Evolutionary conservation across 2,888 invertebrate species (phyloP).

Genomic region (Xylocampa areola): DNA sequence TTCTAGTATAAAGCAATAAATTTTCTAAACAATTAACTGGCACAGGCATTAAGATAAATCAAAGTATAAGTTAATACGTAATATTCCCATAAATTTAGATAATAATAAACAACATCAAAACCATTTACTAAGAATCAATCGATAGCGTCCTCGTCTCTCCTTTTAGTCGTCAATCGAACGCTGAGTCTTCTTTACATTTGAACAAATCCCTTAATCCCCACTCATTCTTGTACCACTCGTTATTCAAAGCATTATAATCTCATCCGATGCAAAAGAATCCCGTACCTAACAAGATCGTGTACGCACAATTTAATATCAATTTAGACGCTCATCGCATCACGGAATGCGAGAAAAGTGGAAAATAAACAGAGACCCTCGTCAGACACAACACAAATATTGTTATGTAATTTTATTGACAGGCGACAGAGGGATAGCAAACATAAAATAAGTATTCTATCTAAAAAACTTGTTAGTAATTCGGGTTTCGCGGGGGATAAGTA

Average conservation of each 20-base stretch:
- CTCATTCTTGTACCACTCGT: not conserved
- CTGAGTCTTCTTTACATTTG: not conserved
- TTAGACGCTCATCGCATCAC: slow-evolving; percentile 26
- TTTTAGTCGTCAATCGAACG: too few species aligned
- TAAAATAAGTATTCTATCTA: not conserved
- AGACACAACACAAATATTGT: slow-evolving; percentile 28
- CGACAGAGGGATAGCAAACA: slow-evolving; percentile 1
- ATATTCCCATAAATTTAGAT: too few species aligned
- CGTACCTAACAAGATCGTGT: slow-evolving; percentile 22
- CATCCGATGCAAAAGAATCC: slow-evolving; percentile 16
- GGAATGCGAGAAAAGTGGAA: slow-evolving; percentile 26
- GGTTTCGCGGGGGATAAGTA: too few species aligned
- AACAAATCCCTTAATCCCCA: slow-evolving; percentile 9
- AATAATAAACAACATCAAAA: too few species aligned
- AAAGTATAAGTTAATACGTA: too few species aligned
- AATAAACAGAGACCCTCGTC: slow-evolving; percentile 52
- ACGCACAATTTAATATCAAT: slow-evolving; percentile 49
- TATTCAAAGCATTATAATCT: slow-evolving; percentile 32
- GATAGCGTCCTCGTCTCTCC: too few species aligned
- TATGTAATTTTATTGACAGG: slow-evolving; percentile 43
- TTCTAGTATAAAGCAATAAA: too few species aligned
- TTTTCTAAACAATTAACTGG: too few species aligned
- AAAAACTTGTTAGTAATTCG: too few species aligned
- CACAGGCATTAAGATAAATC: too few species aligned
- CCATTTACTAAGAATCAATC: too few species aligned